Evolutionary conservation across 2,797 vertebrate species (phyloP).

Genomic region (Alauda arvensis): DNA sequence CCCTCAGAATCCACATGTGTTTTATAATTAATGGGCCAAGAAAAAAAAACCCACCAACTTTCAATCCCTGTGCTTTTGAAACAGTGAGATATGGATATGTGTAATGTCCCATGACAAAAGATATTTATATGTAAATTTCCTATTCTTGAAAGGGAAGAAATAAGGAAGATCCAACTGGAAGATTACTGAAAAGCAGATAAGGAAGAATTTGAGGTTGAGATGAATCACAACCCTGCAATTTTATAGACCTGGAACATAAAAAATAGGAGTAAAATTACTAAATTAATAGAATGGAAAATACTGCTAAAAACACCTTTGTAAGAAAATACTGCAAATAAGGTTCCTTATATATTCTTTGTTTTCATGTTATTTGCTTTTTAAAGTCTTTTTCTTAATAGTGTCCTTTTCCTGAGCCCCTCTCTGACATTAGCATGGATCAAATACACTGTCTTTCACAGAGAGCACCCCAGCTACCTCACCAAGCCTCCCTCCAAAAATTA

Average conservation of each 20-base stretch:
- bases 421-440: background rate
- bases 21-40: constrained; percentile 52
- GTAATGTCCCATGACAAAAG: background rate
- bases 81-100: background rate
- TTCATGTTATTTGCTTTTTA: background rate
- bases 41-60: background rate
- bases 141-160: background rate
- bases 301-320: background rate
- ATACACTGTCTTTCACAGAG: background rate
- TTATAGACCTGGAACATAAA: background rate
- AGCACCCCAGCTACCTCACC: background rate
- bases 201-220: background rate
- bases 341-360: background rate
- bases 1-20: constrained; percentile 23
- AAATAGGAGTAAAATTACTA: background rate
- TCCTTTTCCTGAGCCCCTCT: background rate
- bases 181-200: background rate
- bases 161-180: background rate
- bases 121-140: background rate
- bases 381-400: background rate
- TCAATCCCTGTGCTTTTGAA: background rate
- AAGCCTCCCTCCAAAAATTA: background rate
- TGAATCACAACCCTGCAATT: background rate
- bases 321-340: background rate
- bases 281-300: background rate